These are phyloP conservation scores for Heliothis subflexa DNA, from an alignment of 1,140 invertebrate genomes.

Conservation along the genomic window DNA sequence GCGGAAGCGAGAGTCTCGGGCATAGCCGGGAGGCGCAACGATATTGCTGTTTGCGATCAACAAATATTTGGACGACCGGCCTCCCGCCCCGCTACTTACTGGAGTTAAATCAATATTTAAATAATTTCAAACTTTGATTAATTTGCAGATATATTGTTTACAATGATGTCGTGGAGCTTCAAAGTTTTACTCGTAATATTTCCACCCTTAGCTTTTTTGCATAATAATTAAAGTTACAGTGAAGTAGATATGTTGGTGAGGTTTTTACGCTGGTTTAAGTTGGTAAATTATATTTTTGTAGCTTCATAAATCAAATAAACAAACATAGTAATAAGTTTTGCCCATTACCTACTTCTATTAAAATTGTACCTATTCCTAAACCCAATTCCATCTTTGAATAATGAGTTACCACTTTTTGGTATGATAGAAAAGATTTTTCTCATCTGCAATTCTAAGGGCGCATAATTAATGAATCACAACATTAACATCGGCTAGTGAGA, in stretches of 20 bases:
- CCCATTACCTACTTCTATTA: no score
- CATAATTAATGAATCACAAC: slow-evolving; percentile 49
- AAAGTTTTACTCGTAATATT: neutral
- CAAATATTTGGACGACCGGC: slow-evolving; percentile 74
- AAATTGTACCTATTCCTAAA: no score
- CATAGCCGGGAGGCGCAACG: slow-evolving; percentile 76
- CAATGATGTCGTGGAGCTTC: slow-evolving; percentile 71
- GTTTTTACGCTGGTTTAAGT: no score
- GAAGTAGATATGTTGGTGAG: no score
- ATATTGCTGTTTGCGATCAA: slow-evolving; percentile 81
- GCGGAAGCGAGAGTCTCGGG: slow-evolving; percentile 62
- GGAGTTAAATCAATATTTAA: slow-evolving; percentile 85
- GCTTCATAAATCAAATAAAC: no score
- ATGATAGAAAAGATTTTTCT: no score
- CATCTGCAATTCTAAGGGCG: slow-evolving; percentile 10
- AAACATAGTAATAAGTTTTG: no score
- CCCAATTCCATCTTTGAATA: no score
- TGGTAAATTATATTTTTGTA: no score
- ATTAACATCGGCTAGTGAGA: slow-evolving; percentile 46
- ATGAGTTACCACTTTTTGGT: no score
- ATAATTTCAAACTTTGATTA: slow-evolving; percentile 85
- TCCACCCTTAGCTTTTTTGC: neutral
- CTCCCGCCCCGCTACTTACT: slow-evolving; percentile 79
- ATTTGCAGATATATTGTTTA: slow-evolving; percentile 82
- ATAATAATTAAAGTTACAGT: neutral